A percentile compares a stretch with the other conserved stretches of the same genome.
These are phyloP conservation scores for Mormyrus lacerda DNA, from an alignment of 2,113 vertebrate species.

Conservation along the genomic window DNA sequence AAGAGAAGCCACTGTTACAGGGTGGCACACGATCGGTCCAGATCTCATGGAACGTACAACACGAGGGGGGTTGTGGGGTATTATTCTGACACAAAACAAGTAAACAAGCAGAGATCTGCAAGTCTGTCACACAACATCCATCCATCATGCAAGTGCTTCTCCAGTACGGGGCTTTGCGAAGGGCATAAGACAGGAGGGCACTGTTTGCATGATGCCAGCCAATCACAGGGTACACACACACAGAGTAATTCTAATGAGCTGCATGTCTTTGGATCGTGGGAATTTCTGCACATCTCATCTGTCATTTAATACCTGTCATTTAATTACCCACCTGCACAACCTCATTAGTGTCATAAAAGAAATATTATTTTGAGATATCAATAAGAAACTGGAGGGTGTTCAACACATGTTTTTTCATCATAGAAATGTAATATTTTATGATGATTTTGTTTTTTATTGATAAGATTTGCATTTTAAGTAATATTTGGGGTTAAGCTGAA, in stretches of 20 bases:
- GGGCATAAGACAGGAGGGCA: background rate
- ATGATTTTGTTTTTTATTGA: background rate
- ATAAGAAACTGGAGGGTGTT: background rate
- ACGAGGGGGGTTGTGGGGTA: background rate
- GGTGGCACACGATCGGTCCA: background rate
- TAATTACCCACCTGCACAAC: background rate
- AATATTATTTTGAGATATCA: background rate
- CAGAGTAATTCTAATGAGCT: background rate
- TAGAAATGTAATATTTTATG: background rate
- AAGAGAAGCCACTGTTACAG: background rate
- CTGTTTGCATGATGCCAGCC: background rate
- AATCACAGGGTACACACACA: background rate
- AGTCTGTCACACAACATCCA: background rate
- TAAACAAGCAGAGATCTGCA: background rate
- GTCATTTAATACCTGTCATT: background rate
- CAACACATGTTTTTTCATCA: background rate
- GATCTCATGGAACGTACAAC: background rate
- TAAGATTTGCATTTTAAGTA: background rate
- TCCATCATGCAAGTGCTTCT: background rate
- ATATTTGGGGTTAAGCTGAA: background rate
- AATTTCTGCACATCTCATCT: background rate
- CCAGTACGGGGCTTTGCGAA: background rate
- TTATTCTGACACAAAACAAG: background rate
- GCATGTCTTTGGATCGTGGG: background rate
- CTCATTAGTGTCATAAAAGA: background rate